phyloP scores from a whole-genome alignment of 2,113 vertebrate genomes.

The Setophaga petechia region DNA sequence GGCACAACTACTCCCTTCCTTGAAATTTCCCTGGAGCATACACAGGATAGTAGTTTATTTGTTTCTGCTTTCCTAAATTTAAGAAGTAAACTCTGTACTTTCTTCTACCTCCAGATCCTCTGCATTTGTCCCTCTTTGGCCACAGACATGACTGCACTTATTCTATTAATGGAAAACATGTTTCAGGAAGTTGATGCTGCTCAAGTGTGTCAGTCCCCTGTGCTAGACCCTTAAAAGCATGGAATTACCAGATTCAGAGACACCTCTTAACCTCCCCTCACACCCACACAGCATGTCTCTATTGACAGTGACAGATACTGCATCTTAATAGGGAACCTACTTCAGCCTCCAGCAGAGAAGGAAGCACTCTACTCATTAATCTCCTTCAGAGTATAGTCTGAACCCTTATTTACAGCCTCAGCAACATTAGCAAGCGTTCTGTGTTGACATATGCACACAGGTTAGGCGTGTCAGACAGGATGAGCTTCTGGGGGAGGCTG shows the following conservation, averaged over 20 bases:
- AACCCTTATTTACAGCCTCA: constrained; percentile 64
- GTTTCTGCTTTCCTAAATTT: background rate
- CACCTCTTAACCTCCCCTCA: constrained; percentile 50
- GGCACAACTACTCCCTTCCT: background rate
- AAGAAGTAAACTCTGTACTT: background rate
- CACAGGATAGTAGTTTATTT: background rate
- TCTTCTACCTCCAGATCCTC: background rate
- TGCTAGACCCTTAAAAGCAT: constrained; percentile 17
- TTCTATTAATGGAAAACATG: background rate
- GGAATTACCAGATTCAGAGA: constrained; percentile 32
- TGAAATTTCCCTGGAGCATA: background rate
- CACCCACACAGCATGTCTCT: constrained; percentile 59
- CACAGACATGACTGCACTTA: background rate
- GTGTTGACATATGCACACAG: constrained; percentile 63
- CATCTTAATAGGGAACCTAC: constrained; percentile 64
- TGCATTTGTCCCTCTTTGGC: background rate
- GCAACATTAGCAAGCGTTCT: constrained; percentile 36
- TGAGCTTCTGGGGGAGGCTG: constrained; percentile 31
- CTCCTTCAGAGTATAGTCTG: constrained; percentile 31
- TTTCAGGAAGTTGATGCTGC: background rate
- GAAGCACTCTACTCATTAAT: constrained; percentile 63
- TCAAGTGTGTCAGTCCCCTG: background rate
- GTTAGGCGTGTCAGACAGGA: constrained; percentile 40
- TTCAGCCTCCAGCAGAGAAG: constrained; percentile 57
- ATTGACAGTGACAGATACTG: constrained; percentile 66